Percentiles rank a stretch among this genome's conserved stretches.
Evolutionary conservation across 2,113 vertebrate genomes (phyloP).

Genomic region (Etheostoma spectabile): DNA sequence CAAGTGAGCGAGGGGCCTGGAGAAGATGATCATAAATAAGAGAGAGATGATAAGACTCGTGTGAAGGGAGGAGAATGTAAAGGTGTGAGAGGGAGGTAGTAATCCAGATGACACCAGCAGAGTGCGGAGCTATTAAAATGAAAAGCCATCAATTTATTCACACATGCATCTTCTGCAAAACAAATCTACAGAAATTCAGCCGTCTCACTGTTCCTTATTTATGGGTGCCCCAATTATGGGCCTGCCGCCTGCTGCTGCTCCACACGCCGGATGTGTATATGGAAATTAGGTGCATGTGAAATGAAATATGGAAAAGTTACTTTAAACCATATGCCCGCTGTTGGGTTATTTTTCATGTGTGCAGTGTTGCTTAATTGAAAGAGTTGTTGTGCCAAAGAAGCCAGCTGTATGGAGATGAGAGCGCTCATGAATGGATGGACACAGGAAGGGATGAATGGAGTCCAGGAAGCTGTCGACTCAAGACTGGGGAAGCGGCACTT

Average conservation of each 20-base stretch:
- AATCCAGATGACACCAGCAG: slow-evolving; percentile 28
- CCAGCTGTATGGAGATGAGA: slow-evolving; percentile 82
- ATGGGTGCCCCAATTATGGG: slow-evolving; percentile 68
- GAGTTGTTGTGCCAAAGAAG: slow-evolving; percentile 52
- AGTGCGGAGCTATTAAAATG: slow-evolving; percentile 34
- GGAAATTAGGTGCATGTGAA: slow-evolving; percentile 43
- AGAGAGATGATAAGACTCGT: slow-evolving; percentile 1
- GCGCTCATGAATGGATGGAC: slow-evolving; percentile 72
- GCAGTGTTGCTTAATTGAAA: slow-evolving; percentile 58
- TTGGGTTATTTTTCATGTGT: slow-evolving; percentile 34
- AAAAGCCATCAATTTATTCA: slow-evolving; percentile 59
- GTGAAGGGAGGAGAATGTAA: slow-evolving; percentile 7
- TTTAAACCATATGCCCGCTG: slow-evolving; percentile 31
- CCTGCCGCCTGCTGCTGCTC: slow-evolving; percentile 53
- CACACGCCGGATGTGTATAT: slow-evolving; percentile 26
- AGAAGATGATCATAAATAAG: slow-evolving; percentile 2
- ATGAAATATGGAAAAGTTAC: slow-evolving; percentile 56
- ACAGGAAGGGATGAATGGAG: slow-evolving; percentile 70
- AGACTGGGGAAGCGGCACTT: slow-evolving; percentile 56
- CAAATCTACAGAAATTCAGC: slow-evolving; percentile 61
- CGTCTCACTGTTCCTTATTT: slow-evolving; percentile 57
- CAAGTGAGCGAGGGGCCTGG: too few relatives aligned
- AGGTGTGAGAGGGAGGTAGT: slow-evolving; percentile 10
- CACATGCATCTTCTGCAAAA: slow-evolving; percentile 43
- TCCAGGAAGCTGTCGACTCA: slow-evolving; percentile 67